phyloP scores from a whole-genome alignment of 2,888 invertebrate genomes.

The Pseudococcus viburni region DNA sequence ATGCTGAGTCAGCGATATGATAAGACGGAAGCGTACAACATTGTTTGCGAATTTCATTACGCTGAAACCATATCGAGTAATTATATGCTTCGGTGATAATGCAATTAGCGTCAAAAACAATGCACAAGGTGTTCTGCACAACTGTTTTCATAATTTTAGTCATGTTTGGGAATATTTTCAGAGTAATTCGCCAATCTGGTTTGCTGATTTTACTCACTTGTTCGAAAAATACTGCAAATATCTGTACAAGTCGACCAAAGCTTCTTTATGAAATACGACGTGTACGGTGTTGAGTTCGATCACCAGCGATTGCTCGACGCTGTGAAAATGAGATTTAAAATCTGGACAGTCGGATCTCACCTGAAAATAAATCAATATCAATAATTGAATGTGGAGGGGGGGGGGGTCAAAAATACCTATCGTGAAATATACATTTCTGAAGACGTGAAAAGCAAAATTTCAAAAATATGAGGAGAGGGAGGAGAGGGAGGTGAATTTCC shows the following conservation, averaged over 20 bases:
- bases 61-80: background rate
- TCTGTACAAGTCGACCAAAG: constrained; percentile 80
- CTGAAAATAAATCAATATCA: constrained; percentile 71
- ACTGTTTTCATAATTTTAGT: too few species aligned
- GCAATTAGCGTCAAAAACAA: constrained; percentile 3
- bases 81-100: constrained; percentile 11
- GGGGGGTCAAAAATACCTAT: too few species aligned
- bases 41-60: background rate
- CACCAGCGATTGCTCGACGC: constrained; percentile 84
- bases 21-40: background rate
- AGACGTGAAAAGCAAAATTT: background rate
- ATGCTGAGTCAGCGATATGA: background rate
- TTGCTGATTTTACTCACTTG: constrained; percentile 73
- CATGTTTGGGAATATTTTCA: too few species aligned
- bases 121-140: background rate
- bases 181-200: background rate
- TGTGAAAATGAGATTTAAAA: constrained; percentile 85
- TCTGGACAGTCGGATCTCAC: constrained; percentile 87
- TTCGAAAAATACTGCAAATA: constrained; percentile 78
- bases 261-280: constrained; percentile 81
- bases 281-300: constrained; percentile 78
- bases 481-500: too few species aligned
- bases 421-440: too few species aligned
- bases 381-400: too few species aligned
- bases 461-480: background rate